These are phyloP conservation scores for Pteruthius melanotis DNA, from an alignment of 2,113 vertebrate genomes.

Conservation along the genomic window DNA sequence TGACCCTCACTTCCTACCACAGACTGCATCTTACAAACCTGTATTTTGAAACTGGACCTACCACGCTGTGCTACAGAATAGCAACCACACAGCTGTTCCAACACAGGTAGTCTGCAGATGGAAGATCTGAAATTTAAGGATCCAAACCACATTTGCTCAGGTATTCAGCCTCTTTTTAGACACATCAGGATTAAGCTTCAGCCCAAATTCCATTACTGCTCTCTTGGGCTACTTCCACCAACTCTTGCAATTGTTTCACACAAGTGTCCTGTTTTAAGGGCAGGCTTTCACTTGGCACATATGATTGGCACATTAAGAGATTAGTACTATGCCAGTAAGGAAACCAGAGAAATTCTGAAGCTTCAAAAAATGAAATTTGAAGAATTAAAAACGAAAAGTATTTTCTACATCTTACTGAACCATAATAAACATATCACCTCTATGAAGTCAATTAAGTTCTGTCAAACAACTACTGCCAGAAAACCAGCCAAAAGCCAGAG, in stretches of 20 bases:
- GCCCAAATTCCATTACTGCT: neutral
- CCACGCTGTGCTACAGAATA: rapidly evolving
- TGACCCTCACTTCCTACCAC: neutral
- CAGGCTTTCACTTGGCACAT: neutral
- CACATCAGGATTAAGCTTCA: neutral
- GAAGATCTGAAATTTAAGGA: neutral
- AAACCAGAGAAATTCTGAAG: neutral
- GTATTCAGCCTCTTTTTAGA: neutral
- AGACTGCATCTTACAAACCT: neutral
- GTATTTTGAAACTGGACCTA: neutral
- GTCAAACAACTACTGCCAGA: neutral
- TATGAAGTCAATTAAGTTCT: neutral
- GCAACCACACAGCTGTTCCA: neutral
- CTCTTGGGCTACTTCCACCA: neutral
- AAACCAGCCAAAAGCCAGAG: neutral
- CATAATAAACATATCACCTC: neutral
- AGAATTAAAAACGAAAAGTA: neutral
- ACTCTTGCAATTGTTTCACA: neutral
- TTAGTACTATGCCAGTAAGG: neutral
- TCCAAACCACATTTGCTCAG: neutral
- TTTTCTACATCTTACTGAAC: neutral
- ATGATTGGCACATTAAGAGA: neutral
- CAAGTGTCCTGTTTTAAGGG: neutral
- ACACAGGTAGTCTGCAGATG: neutral
- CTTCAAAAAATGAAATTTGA: neutral